phyloP scores from a whole-genome alignment of 2,888 invertebrate genomes.

The Pseudoips prasinana region DNA sequence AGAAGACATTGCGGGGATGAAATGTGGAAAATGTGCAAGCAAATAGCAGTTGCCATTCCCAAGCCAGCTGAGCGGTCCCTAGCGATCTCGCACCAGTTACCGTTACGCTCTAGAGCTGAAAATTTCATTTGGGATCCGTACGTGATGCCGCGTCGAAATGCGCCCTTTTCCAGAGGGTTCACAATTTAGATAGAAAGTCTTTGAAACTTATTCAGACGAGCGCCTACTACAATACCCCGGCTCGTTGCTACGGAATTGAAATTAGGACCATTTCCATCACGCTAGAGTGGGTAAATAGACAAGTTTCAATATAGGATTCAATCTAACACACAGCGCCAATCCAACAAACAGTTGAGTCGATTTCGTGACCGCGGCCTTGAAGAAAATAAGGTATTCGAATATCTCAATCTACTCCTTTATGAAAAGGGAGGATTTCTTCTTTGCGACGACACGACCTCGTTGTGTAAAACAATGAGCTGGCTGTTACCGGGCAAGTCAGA shows the following conservation, averaged over 20 bases:
- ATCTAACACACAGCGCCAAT: constrained; percentile 46
- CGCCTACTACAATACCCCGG: constrained; percentile 50
- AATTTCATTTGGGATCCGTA: constrained; percentile 73
- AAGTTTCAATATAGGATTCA: constrained; percentile 54
- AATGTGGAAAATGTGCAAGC: constrained; percentile 46
- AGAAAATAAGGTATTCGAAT: constrained; percentile 37
- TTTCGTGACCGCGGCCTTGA: constrained; percentile 42
- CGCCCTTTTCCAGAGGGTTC: constrained; percentile 54
- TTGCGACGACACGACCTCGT: constrained; percentile 46
- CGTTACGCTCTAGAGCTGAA: constrained; percentile 58
- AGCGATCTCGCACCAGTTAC: constrained; percentile 40
- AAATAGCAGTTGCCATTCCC: constrained; percentile 47
- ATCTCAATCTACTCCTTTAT: constrained; percentile 34
- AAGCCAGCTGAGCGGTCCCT: constrained; percentile 42
- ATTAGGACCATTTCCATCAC: constrained; percentile 58
- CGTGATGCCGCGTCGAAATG: constrained; percentile 69
- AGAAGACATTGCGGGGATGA: constrained; percentile 33
- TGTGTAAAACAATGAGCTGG: constrained; percentile 52
- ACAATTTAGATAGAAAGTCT: constrained; percentile 57
- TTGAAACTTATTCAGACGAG: constrained; percentile 58
- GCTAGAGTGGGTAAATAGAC: constrained; percentile 57
- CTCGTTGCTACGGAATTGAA: constrained; percentile 69
- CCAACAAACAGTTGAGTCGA: constrained; percentile 16
- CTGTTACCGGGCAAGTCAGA: constrained; percentile 41
- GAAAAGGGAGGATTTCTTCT: constrained; percentile 43